Base-by-base conservation (phyloP, 2,888 invertebrate genomes). In the Blomia tropicalis region DNA sequence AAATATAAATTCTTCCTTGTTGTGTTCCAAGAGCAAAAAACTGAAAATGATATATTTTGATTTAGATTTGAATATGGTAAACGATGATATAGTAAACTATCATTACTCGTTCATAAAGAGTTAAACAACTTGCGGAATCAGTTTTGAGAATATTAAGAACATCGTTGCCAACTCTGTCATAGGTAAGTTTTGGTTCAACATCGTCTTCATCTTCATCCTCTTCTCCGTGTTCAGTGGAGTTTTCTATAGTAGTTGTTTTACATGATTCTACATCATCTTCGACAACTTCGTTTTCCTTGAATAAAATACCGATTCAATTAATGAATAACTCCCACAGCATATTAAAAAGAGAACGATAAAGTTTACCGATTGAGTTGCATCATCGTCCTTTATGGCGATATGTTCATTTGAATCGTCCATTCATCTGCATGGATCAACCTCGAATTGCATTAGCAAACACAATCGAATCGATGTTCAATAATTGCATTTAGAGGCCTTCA, bases 21-120 rank as follows among this genome's bases (percentile, higher is more conserved):
- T 87, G 85, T 17, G 91, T 90, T 29, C 93, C 95, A 66, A 95
- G 77, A 70, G 90, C 90, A 59, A 93, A 80, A 75, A 93, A 92
- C 84, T 87, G 69, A 58, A 14, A 2, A 66, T 27, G 25, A 63
- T 25, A 51, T 25, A 43, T n/a, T n/a, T n/a, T n/a, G n/a, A n/a
- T n/a, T n/a, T n/a, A n/a, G n/a, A n/a, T n/a, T n/a, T n/a, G n/a
- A n/a, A n/a, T n/a, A n/a, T n/a, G n/a, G n/a, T n/a, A n/a, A n/a
- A n/a, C n/a, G n/a, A n/a, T n/a, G n/a, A n/a, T n/a, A n/a, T n/a
- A n/a, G n/a, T n/a, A n/a, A n/a, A n/a, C n/a, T n/a, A n/a, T n/a
- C 66, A 63, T 62, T 71, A 86, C 86, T 78, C 92, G 92, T 7
- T 89, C 82, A 75, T 93, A 91, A 47, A 92, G 88, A 66, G 89